Evolutionary conservation across 2,888 invertebrate genomes (phyloP), one percentile per base, ranked within the genome.

Genomic region (Drosophila putrida): DNA sequence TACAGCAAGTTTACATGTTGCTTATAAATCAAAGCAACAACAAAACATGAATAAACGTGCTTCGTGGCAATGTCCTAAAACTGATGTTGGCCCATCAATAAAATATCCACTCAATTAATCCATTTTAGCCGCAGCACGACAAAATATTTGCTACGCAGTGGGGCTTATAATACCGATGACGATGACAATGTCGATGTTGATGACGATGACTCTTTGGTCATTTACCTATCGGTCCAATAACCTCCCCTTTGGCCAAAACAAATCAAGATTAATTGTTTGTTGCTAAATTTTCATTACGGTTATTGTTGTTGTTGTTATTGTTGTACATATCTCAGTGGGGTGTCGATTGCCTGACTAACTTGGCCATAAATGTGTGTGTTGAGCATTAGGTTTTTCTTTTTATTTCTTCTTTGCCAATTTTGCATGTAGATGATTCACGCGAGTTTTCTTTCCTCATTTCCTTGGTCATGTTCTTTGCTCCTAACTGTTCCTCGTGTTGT

Each of bases 241-340:
- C 39, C 55, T 57, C 11, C n/a, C 27, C 49, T 35, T 8, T 8
- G 25, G 31, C 57, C 71, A 66, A 53, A 71, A 62, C 79, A 65
- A 82, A 81, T 82, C 84, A 84, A 81, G 84, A 82, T 76, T 79
- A 65, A 84, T 82, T 78, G 71, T 81, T 71, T 68, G 65, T 81
- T 46, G 71, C 63, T 50, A 50, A 55, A 50, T 62, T 64, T 58
- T 39, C 15, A 55, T 41, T 46, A 39, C 28, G 50, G 33, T 55
- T 60, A 27, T 41, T 46, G 44, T 35, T 54, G 33, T 55, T 60
- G 31, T 33, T 54, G 36, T 51, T 62, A 28, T 47, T 65, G 25
- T 46, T 53, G 55, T 51, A 51, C 25, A 35, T 51, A 25, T 39
- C 58, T 41, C 66, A 41, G 67, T 62, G 73, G 73, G 73, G 62